Conservation (phyloP, 1,140 invertebrate species). For the Drosophila jambulina region DNA sequence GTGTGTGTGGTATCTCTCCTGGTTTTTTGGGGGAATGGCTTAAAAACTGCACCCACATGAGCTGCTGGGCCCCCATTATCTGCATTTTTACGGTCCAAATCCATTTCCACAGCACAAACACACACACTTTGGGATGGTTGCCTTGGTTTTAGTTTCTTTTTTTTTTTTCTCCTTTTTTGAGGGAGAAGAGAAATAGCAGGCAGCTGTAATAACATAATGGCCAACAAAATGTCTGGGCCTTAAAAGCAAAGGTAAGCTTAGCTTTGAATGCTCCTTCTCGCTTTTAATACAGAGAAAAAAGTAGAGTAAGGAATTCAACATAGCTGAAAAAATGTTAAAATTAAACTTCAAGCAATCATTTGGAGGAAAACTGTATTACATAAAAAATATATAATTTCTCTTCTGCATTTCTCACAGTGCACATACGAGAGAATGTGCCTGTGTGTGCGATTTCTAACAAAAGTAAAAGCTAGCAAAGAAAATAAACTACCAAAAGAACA, state of each 20-base stretch:
- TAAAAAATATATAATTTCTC: background rate
- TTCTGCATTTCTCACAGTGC: background rate
- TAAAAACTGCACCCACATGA: constrained; percentile 47
- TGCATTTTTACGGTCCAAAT: constrained; percentile 81
- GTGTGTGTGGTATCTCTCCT: background rate
- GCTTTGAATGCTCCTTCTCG: background rate
- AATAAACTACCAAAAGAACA: constrained; percentile 45
- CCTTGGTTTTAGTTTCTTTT: constrained; percentile 30
- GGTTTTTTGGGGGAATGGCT: constrained; percentile 3
- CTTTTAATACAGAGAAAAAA: background rate
- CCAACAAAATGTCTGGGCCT: constrained; percentile 60
- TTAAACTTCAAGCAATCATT: no score
- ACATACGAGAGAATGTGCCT: background rate
- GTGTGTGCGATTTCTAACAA: constrained; percentile 40
- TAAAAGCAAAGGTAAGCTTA: constrained; percentile 67
- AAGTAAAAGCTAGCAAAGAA: constrained; percentile 59
- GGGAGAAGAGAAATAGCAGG: constrained; percentile 38
- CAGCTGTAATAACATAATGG: constrained; percentile 80
- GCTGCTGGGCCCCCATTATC: constrained; percentile 57
- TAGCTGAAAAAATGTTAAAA: background rate
- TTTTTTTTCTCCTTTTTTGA: background rate
- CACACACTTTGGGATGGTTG: constrained; percentile 18
- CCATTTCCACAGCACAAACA: constrained; percentile 57
- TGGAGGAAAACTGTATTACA: no score
- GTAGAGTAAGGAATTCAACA: background rate